Base-by-base conservation (phyloP, 2,113 vertebrate species). In the Patagioenas fasciata region DNA sequence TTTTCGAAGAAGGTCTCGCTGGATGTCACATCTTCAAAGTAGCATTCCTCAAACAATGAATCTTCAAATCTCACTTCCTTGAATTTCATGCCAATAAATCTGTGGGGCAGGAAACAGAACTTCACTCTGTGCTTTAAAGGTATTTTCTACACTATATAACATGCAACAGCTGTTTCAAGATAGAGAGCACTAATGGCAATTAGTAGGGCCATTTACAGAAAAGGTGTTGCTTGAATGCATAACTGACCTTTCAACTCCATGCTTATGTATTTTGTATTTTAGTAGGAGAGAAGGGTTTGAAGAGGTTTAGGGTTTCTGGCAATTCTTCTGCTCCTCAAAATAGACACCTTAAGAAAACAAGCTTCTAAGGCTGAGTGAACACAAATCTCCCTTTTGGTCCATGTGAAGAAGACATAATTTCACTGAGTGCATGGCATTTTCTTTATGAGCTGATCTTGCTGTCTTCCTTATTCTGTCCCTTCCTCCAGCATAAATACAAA, bases 1-100 rank as follows among this genome's bases (percentile, higher is more conserved):
- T 99, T 99, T 97, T 99, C 99, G 57, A 99, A 99, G 97, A 98
- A 99, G 51, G 99, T 99, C 92, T 99, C 99, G 2, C 97, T 99
- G 23, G 99, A 99, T 75, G 95, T 99, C 93, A 99, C 91, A 15
- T 99, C 99, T 96, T 99, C 99, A 95, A 99, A 99, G 96, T 98
- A 98, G 94, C 99, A 99, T n/a, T 99, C 98, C 71, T 99, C 98
- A 97, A 99, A 99, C 25, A 99, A 92, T 0, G 98, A 98, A 89
- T 99, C 97, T 91, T 99, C 98, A 96, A 99, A 99, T 87, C 98
- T 99, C 29, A 99, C 99, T 9, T 99, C 98, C 89, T 98, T 99
- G 42, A 99, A 98, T 96, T 99, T 99, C 95, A 99, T 99, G 80
- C 98, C 98, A 57, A 98, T 97, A 93, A 99, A 99, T 95, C 99